Base-by-base conservation (phyloP, 2,113 vertebrate genomes). In the Sminthopsis crassicaudata region DNA sequence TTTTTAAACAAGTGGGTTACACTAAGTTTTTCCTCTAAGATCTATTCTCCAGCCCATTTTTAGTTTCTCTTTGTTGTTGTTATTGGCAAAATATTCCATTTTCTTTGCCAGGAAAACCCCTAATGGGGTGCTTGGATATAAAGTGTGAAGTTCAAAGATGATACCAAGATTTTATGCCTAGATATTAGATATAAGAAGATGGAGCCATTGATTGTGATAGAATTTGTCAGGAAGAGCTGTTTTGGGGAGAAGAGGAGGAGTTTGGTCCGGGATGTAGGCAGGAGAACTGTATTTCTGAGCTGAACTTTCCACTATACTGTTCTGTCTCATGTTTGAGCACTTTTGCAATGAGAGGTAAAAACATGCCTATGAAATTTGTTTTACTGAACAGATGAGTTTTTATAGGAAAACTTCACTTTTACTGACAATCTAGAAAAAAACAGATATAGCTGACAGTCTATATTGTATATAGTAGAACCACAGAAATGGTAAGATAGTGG, bases 381-480 rank as follows among this genome's bases (percentile, higher is more conserved):
- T 90, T 91, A 53, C 53, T n/a, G 52, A 90, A 50, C 30, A 91
- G 4, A 76, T 60, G n/a, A 53, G 46, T 52, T 67, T 67, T n/a
- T 3, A 27, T 89, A 96, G 89, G 4, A 95, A 89, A 76, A 51
- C n/a, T 93, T 95, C 0, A 30, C 27, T 53, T 93, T 60, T 93
- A 91, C 2, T 95, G 51, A 50, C 55, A 91, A 1, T 52, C 93
- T 90, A 9, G 57, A 52, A 60, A 95, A 90, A 90, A 92, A 67
- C n/a, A 96, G 92, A 42, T 30, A 53, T 4, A 26, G 14, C 1
- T n/a, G 48, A 46, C 91, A 53, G 52, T 91, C 30, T 46, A 90
- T 95, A 27, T 46, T 90, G 94, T 42, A 10, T 91, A 23, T 27
- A 55, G 25, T 67, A 8, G 52, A 94, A 27, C 89, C 89, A 94